phyloP scores from a whole-genome alignment of 2,797 vertebrate genomes.

The Chelon labrosus region DNA sequence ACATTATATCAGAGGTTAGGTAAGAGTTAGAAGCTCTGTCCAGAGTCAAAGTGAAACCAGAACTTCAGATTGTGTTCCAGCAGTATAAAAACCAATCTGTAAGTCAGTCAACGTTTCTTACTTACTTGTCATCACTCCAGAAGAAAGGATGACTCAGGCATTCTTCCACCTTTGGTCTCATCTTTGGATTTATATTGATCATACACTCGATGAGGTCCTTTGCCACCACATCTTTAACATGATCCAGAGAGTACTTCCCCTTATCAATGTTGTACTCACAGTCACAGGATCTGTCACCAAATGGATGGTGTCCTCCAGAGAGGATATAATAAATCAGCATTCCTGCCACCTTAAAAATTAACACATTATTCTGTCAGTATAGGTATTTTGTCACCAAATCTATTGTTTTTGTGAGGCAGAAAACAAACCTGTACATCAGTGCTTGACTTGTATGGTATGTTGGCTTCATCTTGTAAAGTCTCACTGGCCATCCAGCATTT shows the following conservation, averaged over 20 bases:
- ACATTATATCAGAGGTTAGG: neutral
- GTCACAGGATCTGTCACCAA: neutral
- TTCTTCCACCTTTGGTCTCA: slow-evolving; percentile 69
- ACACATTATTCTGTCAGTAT: fast-evolving
- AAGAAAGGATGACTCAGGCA: slow-evolving; percentile 76
- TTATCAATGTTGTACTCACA: slow-evolving; percentile 48
- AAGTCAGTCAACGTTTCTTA: neutral
- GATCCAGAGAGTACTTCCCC: slow-evolving; percentile 61
- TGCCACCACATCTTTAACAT: slow-evolving; percentile 65
- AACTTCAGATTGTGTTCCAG: neutral
- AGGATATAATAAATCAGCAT: slow-evolving; percentile 80
- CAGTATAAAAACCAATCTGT: neutral
- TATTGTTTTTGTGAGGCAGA: fast-evolving
- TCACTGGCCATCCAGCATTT: slow-evolving; percentile 79
- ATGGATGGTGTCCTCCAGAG: slow-evolving; percentile 77
- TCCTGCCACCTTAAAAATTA: slow-evolving; percentile 72
- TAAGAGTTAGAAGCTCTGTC: neutral
- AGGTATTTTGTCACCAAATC: fast-evolving
- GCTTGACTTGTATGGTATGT: slow-evolving; percentile 62
- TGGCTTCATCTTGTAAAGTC: slow-evolving; percentile 34
- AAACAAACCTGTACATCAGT: slow-evolving; percentile 74
- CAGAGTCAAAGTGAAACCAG: neutral
- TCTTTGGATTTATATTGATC: slow-evolving; percentile 61
- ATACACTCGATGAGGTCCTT: slow-evolving; percentile 75
- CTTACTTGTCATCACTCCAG: slow-evolving; percentile 62